Evolutionary conservation across 2,797 vertebrate genomes (phyloP), one percentile per base, ranked within the genome.

Genomic region (Phoxinus dragarum): DNA sequence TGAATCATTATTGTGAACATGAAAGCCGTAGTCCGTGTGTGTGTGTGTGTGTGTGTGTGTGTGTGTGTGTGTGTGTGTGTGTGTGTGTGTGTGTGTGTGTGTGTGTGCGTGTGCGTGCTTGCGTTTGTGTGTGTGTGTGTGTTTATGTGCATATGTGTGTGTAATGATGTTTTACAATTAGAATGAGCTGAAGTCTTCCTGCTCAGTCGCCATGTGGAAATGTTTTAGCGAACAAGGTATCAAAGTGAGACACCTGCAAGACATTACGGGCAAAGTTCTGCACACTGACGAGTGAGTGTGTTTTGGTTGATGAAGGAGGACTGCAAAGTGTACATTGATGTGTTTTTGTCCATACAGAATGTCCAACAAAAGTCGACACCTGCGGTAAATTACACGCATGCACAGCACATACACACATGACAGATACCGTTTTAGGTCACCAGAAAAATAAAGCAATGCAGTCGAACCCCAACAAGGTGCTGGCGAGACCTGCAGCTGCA

Each of bases 161-260:
- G 4, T 61, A 38, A 76, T 74, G 68, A 82, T 77, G 44, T 81
- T 86, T 82, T 64, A 34, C 36, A 78, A 78, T 44, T n/a, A 80
- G 34, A 84, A 78, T 64, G 12, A 73, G 69, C 77, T 81, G 38
- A 68, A 72, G 67, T 49, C 87, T 56, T 67, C 27, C 42, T 66
- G 52, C 31, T 42, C 36, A 47, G 34, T 80, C 59, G 31, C 78
- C 84, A 86, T 84, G 61, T 89, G 87, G 86, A 84, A 89, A n/a
- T 82, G 80, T 68, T 86, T 89, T 86, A 84, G 64, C 72, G 86
- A 81, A 47, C 56, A 78, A 86, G 74, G 76, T 69, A 88, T 61
- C 36, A 47, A 83, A 68, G 40, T 40, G 49, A 59, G 74, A 79
- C 85, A 86, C 88, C 86, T 88, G 78, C 61, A 78, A 90, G 40